Base-by-base conservation (phyloP, 2,888 invertebrate species). In the Phytoseiulus persimilis region DNA sequence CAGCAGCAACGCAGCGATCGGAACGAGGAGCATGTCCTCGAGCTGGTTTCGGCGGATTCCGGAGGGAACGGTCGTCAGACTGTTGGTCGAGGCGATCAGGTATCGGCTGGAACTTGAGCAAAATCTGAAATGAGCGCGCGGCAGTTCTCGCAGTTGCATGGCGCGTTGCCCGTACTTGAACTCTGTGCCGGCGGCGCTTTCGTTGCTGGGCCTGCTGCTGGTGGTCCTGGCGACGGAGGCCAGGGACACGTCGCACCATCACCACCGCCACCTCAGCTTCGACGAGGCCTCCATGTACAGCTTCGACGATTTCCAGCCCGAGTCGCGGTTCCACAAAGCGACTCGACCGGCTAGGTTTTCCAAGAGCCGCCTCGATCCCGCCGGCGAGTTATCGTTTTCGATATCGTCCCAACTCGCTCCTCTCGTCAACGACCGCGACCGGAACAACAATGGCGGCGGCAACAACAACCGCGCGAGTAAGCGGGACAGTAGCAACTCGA, bases 401-500 rank as follows among this genome's bases (percentile, higher is more conserved):
- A 46, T 46, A 46, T 46, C 46, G 46, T 46, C 46, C 46, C 46
- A n/a, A n/a, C 46, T 46, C 46, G 46, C 9, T 65, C 65, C 65
- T 28, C 65, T 28, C 65, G 65, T 11, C 65, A 1, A 65, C 65
- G 65, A 65, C 65, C 65, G 28, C 28, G 18, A 28, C 65, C 5
- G 18, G 11, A 65, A 28, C 65, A 65, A 28, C 65, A 65, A 28
- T 14, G 83, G 32, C 83, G 14, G 14, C 32, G 83, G 14, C 87
- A 84, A 33, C 33, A 84, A 39, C 87, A 39, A 84, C 87, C 5
- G 18, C 5, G 11, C 14, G 23, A 84, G 5, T 11, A 84, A 84
- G 23, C 5, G 87, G 33, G 87, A 84, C 87, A 84, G 87, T 11
- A 84, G 39, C 87, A 28, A 84, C 87, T 14, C 5, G 11, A 84